Conservation (phyloP, 2,113 vertebrate species). For the Amazona vittata region DNA sequence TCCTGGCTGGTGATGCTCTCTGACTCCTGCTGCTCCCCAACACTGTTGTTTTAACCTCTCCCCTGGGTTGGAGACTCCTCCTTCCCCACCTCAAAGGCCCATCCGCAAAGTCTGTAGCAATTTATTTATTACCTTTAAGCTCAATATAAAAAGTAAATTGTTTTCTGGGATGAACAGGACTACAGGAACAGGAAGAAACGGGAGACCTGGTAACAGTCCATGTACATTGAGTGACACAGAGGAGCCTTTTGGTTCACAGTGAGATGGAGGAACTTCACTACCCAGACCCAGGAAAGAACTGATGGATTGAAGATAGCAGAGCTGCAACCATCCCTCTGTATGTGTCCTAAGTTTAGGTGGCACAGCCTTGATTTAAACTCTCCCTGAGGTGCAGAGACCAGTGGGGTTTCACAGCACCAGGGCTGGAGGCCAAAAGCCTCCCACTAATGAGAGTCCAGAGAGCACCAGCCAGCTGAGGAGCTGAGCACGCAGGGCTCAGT, state of each 20-base stretch:
- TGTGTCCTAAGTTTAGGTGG: fast-evolving
- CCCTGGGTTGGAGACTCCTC: background rate
- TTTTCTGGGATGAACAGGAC: background rate
- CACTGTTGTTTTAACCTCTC: background rate
- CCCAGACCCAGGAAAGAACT: background rate
- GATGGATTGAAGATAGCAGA: background rate
- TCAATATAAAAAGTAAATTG: background rate
- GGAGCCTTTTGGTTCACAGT: background rate
- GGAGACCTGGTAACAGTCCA: background rate
- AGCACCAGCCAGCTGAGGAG: background rate
- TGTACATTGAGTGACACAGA: background rate
- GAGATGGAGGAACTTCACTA: background rate
- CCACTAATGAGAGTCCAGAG: background rate
- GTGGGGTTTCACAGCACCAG: background rate
- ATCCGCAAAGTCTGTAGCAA: background rate
- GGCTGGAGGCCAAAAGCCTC: background rate
- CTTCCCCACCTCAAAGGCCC: background rate
- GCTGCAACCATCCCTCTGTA: background rate
- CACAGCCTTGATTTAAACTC: background rate
- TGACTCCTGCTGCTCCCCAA: fast-evolving
- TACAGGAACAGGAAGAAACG: background rate
- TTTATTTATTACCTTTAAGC: conserved; percentile 25
- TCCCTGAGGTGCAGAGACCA: background rate
- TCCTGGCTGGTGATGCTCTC: background rate
- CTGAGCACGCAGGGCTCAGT: background rate